These are phyloP conservation scores for Epizoanthus fatuus DNA, from an alignment of 92 coral and sea anemone species.

Conservation along the genomic window DNA sequence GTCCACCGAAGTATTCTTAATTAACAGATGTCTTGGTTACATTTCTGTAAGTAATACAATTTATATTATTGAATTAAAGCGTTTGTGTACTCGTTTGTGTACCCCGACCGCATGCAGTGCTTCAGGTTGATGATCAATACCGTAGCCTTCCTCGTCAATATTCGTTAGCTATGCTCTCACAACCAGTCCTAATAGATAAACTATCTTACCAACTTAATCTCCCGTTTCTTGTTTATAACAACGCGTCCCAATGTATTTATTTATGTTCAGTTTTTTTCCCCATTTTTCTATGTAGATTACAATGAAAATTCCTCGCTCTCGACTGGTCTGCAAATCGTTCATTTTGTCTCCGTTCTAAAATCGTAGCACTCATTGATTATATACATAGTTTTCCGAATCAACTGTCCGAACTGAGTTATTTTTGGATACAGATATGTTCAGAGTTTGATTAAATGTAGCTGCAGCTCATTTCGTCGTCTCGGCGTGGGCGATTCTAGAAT, in stretches of 20 bases:
- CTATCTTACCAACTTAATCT: no score
- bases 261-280: no score
- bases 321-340: no score
- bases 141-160: neutral
- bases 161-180: no score
- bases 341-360: no score
- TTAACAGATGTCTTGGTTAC: slow-evolving; percentile 10
- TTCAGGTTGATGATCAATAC: neutral
- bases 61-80: neutral
- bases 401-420: neutral
- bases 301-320: no score
- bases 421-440: neutral
- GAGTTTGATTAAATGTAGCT: neutral
- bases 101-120: no score
- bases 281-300: no score
- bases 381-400: neutral
- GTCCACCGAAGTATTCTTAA: neutral
- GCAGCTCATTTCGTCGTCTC: slow-evolving; percentile 15
- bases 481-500: neutral
- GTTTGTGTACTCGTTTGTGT: neutral
- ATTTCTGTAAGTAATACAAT: neutral
- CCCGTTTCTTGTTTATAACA: no score
- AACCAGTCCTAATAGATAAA: no score
- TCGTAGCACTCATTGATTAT: neutral
- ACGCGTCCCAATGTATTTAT: no score